These are phyloP conservation scores for Phania funesta DNA, from an alignment of 2,888 invertebrate genomes.

Conservation along the genomic window DNA sequence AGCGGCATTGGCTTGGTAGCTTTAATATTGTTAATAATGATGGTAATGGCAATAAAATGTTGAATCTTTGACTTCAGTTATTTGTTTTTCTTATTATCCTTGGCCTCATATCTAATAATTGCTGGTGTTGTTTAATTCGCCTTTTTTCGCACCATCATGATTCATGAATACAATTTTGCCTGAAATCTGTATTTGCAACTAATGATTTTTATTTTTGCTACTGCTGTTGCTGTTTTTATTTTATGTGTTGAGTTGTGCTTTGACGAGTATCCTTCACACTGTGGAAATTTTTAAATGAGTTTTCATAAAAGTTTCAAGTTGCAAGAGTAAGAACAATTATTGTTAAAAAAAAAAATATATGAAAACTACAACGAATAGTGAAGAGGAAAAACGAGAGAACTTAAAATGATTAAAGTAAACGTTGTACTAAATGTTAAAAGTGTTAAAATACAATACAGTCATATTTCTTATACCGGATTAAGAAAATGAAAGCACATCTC, in stretches of 20 bases:
- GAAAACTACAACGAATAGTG: neutral
- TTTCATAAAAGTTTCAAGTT: conserved; percentile 57
- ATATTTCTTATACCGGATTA: neutral
- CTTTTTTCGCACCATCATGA: neutral
- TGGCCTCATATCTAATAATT: conserved; percentile 50
- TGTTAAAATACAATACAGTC: conserved; percentile 4
- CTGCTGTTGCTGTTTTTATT: neutral
- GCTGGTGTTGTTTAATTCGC: conserved; percentile 8
- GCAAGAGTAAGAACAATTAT: conserved; percentile 55
- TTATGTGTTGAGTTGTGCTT: conserved; percentile 3
- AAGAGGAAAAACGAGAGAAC: neutral
- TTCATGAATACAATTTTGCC: conserved; percentile 46
- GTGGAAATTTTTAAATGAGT: conserved; percentile 62
- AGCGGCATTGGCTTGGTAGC: neutral
- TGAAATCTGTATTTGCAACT: conserved; percentile 40
- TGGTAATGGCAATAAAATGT: conserved; percentile 47
- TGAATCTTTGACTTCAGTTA: conserved; percentile 36
- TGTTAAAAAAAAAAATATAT: conserved; percentile 33
- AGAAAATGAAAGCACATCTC: too few species aligned
- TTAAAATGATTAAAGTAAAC: conserved; percentile 20
- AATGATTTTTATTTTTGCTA: conserved; percentile 17
- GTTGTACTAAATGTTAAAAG: conserved; percentile 6
- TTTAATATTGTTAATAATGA: conserved; percentile 29
- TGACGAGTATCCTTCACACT: conserved; percentile 30
- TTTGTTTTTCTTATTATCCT: conserved; percentile 41